phyloP scores from a whole-genome alignment of 1,140 invertebrate genomes.

The Chlorops oryzae region DNA sequence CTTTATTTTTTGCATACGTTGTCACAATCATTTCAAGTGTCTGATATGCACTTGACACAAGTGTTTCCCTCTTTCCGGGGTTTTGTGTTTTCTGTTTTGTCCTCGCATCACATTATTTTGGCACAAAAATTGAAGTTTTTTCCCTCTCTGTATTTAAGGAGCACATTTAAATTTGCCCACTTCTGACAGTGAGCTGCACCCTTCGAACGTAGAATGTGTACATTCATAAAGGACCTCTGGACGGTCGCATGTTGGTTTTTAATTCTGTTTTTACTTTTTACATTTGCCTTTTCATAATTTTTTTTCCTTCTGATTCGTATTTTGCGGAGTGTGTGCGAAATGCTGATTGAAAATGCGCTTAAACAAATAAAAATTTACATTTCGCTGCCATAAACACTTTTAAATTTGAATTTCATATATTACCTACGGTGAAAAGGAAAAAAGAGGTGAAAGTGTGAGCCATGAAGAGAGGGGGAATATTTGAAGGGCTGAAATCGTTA shows the following conservation, averaged over 20 bases:
- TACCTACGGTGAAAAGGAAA: no score
- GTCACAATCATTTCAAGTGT: constrained; percentile 8
- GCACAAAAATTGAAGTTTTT: no score
- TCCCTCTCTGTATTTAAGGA: no score
- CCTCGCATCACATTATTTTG: no score
- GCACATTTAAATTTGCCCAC: no score
- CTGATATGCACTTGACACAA: constrained; percentile 35
- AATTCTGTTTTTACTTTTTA: constrained; percentile 14
- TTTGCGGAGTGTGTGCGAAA: background rate
- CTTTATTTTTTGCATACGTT: constrained; percentile 1
- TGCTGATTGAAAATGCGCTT: constrained; percentile 30
- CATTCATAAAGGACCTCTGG: constrained; percentile 20
- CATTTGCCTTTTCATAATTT: constrained; percentile 9
- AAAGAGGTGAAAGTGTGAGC: no score
- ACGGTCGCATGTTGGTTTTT: constrained; percentile 22
- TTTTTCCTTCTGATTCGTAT: no score
- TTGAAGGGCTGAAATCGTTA: no score
- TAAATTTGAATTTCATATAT: constrained; percentile 46
- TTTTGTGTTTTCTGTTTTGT: no score
- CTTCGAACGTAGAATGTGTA: background rate
- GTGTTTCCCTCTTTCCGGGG: background rate
- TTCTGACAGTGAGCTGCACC: constrained; percentile 15
- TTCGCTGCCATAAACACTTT: constrained; percentile 48
- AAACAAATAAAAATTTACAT: constrained; percentile 48
- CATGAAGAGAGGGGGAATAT: no score